Base-by-base conservation (phyloP, 2,888 invertebrate genomes). In the Cephus pulcher region DNA sequence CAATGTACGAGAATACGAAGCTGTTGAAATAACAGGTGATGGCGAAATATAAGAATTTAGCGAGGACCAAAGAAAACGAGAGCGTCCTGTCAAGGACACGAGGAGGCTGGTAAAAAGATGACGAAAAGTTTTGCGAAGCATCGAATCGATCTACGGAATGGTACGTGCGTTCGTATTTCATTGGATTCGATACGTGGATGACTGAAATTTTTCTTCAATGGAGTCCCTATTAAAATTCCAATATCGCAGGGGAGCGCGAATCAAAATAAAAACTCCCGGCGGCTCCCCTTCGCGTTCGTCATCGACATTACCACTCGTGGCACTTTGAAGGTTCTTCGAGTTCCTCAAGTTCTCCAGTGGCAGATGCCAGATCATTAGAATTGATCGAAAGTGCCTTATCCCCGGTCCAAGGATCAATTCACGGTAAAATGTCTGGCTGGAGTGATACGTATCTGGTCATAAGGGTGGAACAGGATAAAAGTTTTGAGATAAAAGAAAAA, bases 331-430 rank as follows among this genome's bases (percentile, higher is more conserved):
- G 56, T 56, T 56, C 56, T 56, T 56, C 56, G 23, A 56, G 56
- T 56, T 56, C 56, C 23, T 56, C 56, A 56, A 56, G 56, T 56
- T 56, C 56, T 23, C 56, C 56, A 56, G 9, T 56, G 23, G 56
- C 56, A 56, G 56, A 56, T 56, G 76, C 76, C 56, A 56, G 56
- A 56, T 73, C 76, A 37, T 76, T 76, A 68, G 76, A 76, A 76
- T 76, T 15, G 56, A 40, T 40, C 71, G 34, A 69, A 34, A 69
- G 35, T 75, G 0, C 9, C 9, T 23, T 23, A 56, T 23, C 23
- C 23, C 15, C 56, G 2, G 23, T 56, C 23, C 23, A 23, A 6
- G 9, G 56, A 56, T 23, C 56, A 0, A 56, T 56, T 23, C 56
- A 23, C 2, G 23, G 56, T 56, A 23, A 56, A 56, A 6, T 56